Evolutionary conservation across 2,888 invertebrate species (phyloP).

Genomic region (Drosophila maculinotata): DNA sequence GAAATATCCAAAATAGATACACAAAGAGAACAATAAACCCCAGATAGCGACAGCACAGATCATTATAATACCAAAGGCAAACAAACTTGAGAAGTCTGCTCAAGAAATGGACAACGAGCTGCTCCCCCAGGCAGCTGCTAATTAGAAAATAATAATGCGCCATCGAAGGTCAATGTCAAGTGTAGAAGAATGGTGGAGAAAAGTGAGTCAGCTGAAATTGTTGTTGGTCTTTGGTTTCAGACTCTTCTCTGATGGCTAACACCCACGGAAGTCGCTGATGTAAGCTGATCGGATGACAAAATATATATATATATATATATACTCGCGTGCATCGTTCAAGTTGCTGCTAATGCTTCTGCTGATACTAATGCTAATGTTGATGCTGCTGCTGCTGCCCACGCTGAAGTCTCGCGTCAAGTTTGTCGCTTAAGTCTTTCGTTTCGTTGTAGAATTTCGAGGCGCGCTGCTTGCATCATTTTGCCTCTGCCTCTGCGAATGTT

Average conservation of each 20-base stretch:
- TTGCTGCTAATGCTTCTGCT: slow-evolving; percentile 39
- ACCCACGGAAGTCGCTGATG: slow-evolving; percentile 42
- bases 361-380: not conserved
- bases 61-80: slow-evolving; percentile 49
- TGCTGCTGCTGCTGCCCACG: slow-evolving; percentile 29
- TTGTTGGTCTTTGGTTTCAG: not conserved
- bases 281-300: slow-evolving; percentile 41
- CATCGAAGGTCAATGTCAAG: slow-evolving; percentile 69
- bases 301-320: slow-evolving; percentile 4
- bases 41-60: slow-evolving; percentile 14
- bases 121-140: slow-evolving; percentile 49
- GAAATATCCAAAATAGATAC: slow-evolving; percentile 11
- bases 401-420: slow-evolving; percentile 37
- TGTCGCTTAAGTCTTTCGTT: slow-evolving; percentile 58
- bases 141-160: slow-evolving; percentile 73
- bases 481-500: not conserved
- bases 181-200: slow-evolving; percentile 19
- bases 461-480: slow-evolving; percentile 38
- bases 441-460: slow-evolving; percentile 24
- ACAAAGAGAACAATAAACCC: slow-evolving; percentile 49
- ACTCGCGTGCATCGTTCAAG: slow-evolving; percentile 15
- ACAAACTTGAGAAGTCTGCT: slow-evolving; percentile 35
- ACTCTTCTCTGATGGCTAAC: slow-evolving; percentile 7
- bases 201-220: slow-evolving; percentile 50
- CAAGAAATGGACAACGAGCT: slow-evolving; percentile 45